These are phyloP conservation scores for Hippocampus abdominalis DNA, from an alignment of 2,113 vertebrate genomes.

Conservation along the genomic window DNA sequence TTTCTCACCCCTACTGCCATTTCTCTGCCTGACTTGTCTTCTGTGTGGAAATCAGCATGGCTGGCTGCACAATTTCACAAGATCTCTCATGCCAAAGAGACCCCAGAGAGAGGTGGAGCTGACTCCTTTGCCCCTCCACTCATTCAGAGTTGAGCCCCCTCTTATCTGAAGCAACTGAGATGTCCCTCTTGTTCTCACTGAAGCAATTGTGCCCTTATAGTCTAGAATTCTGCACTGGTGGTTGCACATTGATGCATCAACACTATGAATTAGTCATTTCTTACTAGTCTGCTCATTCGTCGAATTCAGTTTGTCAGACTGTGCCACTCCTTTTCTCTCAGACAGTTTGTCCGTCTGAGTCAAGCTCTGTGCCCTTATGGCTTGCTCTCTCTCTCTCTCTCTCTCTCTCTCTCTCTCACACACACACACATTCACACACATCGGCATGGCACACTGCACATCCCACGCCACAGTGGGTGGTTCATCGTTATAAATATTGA, in stretches of 20 bases:
- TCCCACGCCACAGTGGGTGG: slow-evolving; percentile 55
- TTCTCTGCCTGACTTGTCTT: slow-evolving; percentile 60
- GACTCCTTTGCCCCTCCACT: slow-evolving; percentile 43
- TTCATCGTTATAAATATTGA: slow-evolving; percentile 70
- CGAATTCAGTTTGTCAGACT: slow-evolving; percentile 60
- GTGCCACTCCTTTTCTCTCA: slow-evolving; percentile 59
- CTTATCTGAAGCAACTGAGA: slow-evolving; percentile 57
- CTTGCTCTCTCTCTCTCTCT: slow-evolving; percentile 9
- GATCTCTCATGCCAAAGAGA: slow-evolving; percentile 58
- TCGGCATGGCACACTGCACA: slow-evolving; percentile 24
- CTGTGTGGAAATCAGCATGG: slow-evolving; percentile 58
- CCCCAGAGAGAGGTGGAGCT: slow-evolving; percentile 60
- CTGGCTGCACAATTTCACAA: slow-evolving; percentile 63
- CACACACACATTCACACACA: slow-evolving; percentile 25
- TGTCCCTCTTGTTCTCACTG: slow-evolving; percentile 40
- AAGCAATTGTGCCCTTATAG: slow-evolving; percentile 27
- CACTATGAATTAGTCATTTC: slow-evolving; percentile 70
- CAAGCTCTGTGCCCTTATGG: not conserved
- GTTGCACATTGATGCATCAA: slow-evolving; percentile 51
- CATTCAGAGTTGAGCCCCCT: slow-evolving; percentile 40
- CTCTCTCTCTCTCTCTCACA: slow-evolving; percentile 11
- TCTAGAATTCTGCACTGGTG: slow-evolving; percentile 41
- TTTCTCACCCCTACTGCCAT: slow-evolving; percentile 57
- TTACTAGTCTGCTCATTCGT: slow-evolving; percentile 57
- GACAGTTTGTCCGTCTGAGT: slow-evolving; percentile 55